phyloP scores from a whole-genome alignment of 2,113 vertebrate species.

The Phrynosoma platyrhinos region DNA sequence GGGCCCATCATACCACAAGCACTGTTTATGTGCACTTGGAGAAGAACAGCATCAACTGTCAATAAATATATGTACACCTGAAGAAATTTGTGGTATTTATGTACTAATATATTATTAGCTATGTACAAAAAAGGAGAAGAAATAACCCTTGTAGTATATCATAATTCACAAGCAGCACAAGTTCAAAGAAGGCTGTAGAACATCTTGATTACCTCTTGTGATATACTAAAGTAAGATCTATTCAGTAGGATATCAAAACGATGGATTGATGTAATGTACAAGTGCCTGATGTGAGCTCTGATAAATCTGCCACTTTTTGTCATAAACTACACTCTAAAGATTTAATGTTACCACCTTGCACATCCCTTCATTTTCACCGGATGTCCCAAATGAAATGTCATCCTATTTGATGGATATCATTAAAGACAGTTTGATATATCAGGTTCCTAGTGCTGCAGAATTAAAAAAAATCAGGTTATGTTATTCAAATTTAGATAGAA shows the following conservation, averaged over 20 bases:
- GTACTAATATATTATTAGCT: neutral
- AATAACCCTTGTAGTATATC: neutral
- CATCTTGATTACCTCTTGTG: neutral
- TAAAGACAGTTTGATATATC: slow-evolving; percentile 61
- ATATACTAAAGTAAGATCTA: slow-evolving; percentile 11
- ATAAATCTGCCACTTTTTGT: slow-evolving; percentile 45
- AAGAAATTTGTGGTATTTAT: neutral
- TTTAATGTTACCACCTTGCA: slow-evolving; percentile 32
- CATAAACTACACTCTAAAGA: slow-evolving; percentile 50
- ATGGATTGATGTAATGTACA: slow-evolving; percentile 29
- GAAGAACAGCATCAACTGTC: neutral
- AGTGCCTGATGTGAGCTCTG: slow-evolving; percentile 25
- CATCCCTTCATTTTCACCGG: slow-evolving; percentile 35
- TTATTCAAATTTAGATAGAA: slow-evolving; percentile 37
- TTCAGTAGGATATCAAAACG: slow-evolving; percentile 19
- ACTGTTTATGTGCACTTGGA: neutral
- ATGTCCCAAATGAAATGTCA: slow-evolving; percentile 48
- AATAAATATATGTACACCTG: neutral
- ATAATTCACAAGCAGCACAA: neutral
- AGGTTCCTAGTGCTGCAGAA: slow-evolving; percentile 42
- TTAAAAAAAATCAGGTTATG: slow-evolving; percentile 31
- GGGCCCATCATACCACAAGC: neutral
- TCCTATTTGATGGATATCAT: slow-evolving; percentile 51
- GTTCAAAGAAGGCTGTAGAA: neutral
- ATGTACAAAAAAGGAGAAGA: neutral